phyloP scores from a whole-genome alignment of 2,888 invertebrate species.

The Tricholauxania praeusta region DNA sequence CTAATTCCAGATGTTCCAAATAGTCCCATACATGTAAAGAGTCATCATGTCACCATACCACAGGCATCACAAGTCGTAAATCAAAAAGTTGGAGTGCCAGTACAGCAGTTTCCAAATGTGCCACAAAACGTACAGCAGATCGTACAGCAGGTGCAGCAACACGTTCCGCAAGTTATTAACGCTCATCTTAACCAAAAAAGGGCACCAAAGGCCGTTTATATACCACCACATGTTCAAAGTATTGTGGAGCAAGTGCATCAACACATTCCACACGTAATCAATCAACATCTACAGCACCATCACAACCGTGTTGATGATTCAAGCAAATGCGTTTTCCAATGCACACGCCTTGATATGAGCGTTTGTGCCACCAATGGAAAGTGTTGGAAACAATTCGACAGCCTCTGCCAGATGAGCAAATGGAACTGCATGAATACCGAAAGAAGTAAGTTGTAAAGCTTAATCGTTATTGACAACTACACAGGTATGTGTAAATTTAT shows the following conservation, averaged over 20 bases:
- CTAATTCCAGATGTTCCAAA: too few relatives aligned
- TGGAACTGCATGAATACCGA: constrained; percentile 57
- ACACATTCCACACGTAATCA: constrained; percentile 43
- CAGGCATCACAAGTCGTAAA: too few relatives aligned
- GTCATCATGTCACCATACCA: too few relatives aligned
- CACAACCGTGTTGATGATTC: constrained; percentile 34
- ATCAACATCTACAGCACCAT: constrained; percentile 37
- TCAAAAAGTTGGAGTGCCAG: too few relatives aligned
- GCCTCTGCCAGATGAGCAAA: constrained; percentile 52
- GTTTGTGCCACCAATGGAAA: constrained; percentile 54
- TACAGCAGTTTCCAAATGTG: not conserved
- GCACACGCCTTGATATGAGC: constrained; percentile 48
- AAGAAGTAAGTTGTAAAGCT: constrained; percentile 47
- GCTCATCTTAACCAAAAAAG: constrained; percentile 12
- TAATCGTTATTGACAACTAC: too few relatives aligned
- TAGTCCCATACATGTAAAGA: too few relatives aligned
- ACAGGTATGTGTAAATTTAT: too few relatives aligned
- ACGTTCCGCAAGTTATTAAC: constrained; percentile 42
- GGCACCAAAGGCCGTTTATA: too few relatives aligned
- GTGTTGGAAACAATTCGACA: constrained; percentile 52
- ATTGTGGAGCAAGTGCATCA: constrained; percentile 40
- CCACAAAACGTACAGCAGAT: constrained; percentile 19
- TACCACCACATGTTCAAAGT: constrained; percentile 30
- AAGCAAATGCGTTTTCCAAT: constrained; percentile 53
- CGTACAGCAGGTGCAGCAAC: constrained; percentile 39